Evolutionary conservation across 2,888 invertebrate genomes (phyloP), one percentile per base, ranked within the genome.

Genomic region (Epinotia bilunana): DNA sequence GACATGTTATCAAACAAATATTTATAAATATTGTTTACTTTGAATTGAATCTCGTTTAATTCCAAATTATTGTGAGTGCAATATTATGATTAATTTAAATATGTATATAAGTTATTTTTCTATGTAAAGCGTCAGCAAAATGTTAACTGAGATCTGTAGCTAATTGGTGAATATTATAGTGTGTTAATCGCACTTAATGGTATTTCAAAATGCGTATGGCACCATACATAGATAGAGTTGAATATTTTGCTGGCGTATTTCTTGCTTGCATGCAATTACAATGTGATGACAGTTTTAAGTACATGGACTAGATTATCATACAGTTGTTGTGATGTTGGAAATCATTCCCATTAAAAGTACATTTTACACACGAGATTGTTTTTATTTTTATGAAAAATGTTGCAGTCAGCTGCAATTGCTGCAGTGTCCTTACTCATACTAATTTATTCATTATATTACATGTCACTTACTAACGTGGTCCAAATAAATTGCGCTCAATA

Each of bases 301-400:
- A 83, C 86, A 84, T 83, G 23, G 67, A 86, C 83, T 79, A 79
- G 79, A 77, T 23, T 74, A 74, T 53, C 81, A 82, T 81, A 83
- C 83, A 83, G 81, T 88, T 89, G 88, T 91, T 90, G 88, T 87
- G 84, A 90, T 89, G 88, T 91, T 91, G 88, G 89, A 88, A 87
- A 87, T 88, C 90, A 91, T 91, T 91, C 87, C 88, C 91, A 93
- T 91, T 93, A 93, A 93, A 92, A 91, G 83, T 90, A 91, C 91
- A 91, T 92, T 93, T 92, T 92, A 90, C 91, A 92, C 90, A 86
- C 78, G 78, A 71, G 74, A 69, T 58, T 43, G 55, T 80, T 87
- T 88, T 87, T 86, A 85, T 86, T 87, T 80, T 74, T 60, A 49
- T 62, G 70, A 70, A 74, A 12, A 68, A 20, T 28, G n/a, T n/a